Percentiles rank a stretch among this genome's conserved stretches.
phyloP scores from a whole-genome alignment of 2,113 vertebrate species.

The Saimiri boliviensis region DNA sequence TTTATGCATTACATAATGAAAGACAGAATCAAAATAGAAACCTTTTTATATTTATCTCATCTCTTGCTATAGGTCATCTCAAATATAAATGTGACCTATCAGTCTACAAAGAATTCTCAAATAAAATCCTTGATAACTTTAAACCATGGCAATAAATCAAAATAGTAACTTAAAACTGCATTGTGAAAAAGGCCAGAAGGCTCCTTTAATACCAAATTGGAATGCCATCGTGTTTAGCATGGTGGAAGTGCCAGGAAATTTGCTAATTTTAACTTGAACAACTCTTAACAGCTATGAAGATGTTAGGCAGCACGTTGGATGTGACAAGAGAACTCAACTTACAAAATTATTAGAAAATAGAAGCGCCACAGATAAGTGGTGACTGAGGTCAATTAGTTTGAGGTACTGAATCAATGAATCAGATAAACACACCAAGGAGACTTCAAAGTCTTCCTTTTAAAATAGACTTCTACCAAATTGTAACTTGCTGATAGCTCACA shows the following conservation, averaged over 20 bases:
- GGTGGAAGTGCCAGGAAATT: not conserved
- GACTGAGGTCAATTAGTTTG: not conserved
- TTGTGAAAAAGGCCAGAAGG: slow-evolving; percentile 40
- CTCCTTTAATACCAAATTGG: not conserved
- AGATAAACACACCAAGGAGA: not conserved
- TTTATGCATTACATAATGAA: not conserved
- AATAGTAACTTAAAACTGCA: slow-evolving; percentile 53
- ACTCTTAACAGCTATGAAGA: not conserved
- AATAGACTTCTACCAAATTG: not conserved
- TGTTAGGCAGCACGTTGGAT: not conserved
- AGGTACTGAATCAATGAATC: not conserved
- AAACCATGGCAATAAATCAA: slow-evolving; percentile 42
- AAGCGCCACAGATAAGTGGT: not conserved
- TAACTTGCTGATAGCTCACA: not conserved
- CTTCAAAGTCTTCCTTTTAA: not conserved
- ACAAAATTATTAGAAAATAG: not conserved
- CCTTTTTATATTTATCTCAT: slow-evolving; percentile 47
- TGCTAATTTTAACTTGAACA: slow-evolving; percentile 40
- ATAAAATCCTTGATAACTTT: slow-evolving; percentile 50
- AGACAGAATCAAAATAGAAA: slow-evolving; percentile 1
- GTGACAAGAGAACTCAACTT: not conserved
- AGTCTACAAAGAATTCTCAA: slow-evolving; percentile 38
- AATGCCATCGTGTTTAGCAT: not conserved
- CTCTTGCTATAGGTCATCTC: slow-evolving; percentile 20
- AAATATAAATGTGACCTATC: slow-evolving; percentile 55